Evolutionary conservation across 2,888 invertebrate genomes (phyloP), one percentile per base, ranked within the genome.

Genomic region (Poecilobothrus nobilitatus): DNA sequence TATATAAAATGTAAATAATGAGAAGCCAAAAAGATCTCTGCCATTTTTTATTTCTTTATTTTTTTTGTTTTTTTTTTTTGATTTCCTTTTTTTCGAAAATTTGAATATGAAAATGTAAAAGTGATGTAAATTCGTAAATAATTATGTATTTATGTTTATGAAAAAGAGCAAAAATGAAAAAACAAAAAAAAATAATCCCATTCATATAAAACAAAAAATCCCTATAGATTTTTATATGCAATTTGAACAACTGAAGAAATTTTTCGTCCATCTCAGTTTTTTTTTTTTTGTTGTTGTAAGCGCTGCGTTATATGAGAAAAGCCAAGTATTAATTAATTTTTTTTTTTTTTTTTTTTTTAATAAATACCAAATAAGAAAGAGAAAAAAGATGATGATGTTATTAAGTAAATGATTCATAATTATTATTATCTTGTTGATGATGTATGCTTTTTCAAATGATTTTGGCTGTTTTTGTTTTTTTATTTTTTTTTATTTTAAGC

Each of bases 1-100:
- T 10, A 44, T 10, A 44, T 44, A 9, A 53, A 18, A 53, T 53
- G 53, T 53, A 53, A 53, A 53, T 53, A 53, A 53, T 53, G 53
- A 53, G 53, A 53, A 53, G 18, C 53, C 53, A 53, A 53, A 53
- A 53, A 53, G 53, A 53, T 53, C 18, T 53, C 53, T 53, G 53
- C 53, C 18, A 15, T 15, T 12, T 15, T 27, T 4, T 27, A 4
- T 27, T 5, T 5, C 27, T 2, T 2, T 27, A 27, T n/a, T n/a
- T n/a, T 37, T 37, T 37, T 6, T 37, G 37, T 37, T 37, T 37
- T 10, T 37, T 37, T 37, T 37, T 37, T 37, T 37, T 37, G 37
- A 8, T 37, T 37, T 37, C 9, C 44, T 44, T 7, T 34, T 34
- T 34, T 15, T 44, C 53, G 53, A 53, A 18, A 53, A 41, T 41